Base-by-base conservation (phyloP, 2,113 vertebrate species). In the Mola mola region DNA sequence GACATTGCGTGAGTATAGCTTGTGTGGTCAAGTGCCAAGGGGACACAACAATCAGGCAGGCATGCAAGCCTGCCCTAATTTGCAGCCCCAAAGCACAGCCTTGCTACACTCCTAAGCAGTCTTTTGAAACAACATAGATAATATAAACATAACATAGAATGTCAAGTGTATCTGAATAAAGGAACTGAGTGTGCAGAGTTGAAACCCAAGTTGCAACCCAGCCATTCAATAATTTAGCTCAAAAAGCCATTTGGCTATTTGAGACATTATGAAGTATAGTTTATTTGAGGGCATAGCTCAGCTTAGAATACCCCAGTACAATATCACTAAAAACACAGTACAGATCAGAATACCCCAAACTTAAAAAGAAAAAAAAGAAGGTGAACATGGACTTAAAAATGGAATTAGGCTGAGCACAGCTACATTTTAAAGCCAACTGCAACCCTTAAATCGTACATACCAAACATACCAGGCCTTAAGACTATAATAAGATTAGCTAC, bases 401-500 rank as follows among this genome's bases (percentile, higher is more conserved):
- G n/a, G n/a, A n/a, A n/a, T n/a, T n/a, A n/a, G n/a, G n/a, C n/a
- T n/a, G n/a, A n/a, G n/a, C n/a, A n/a, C n/a, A n/a, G n/a, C n/a
- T n/a, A n/a, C n/a, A n/a, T n/a, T n/a, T n/a, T n/a, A n/a, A n/a
- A n/a, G n/a, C n/a, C n/a, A n/a, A n/a, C n/a, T n/a, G n/a, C n/a
- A n/a, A n/a, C n/a, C 48, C 69, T 57, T 29, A 76, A 80, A 81
- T 83, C 81, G 74, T 64, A 74, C 83, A 83, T 88, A 79, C 84
- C 81, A 79, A 72, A 80, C 81, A 86, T 87, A 79, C 78, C 67
- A 1, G 36, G 37, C 52, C 41, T 72, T 46, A 61, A 83, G 72
- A 70, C 83, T 63, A 78, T 87, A 88, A 90, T 78, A 68, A 53
- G 85, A 78, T 88, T 86, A 87, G 20, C 43, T 62, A 44, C 40